Evolutionary conservation across 1,140 invertebrate genomes (phyloP), one percentile per base, ranked within the genome.

Genomic region (Diorhabda carinulata): DNA sequence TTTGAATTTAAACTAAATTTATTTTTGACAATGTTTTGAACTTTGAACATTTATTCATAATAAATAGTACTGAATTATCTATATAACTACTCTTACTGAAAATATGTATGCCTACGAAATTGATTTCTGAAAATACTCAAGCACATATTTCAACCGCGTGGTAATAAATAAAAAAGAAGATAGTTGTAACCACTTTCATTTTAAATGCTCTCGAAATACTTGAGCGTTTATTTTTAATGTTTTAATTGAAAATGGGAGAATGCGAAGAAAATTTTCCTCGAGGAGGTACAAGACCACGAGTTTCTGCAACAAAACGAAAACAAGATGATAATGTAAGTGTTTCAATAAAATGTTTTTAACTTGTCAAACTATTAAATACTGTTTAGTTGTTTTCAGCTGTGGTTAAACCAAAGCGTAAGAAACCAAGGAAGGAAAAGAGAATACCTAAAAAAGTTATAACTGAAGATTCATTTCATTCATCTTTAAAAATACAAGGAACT

Each of bases 271-370:
- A 74, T 71, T 86, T 86, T 78, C 84, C 84, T 25, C 78, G 84
- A 74, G 84, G 84, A 43, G 83, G 84, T n/a, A 84, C 81, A 76
- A 83, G 84, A 70, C n/a, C 69, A 57, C 25, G 25, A 0, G 44
- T 7, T n/a, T n/a, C 8, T 5, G 9, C 80, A 81, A 4, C 70
- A 66, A 56, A 82, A 77, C 80, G 72, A 79, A 80, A 65, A 81
- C 82, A 75, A 81, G 78, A 71, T 79, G 78, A 71, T 80, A 83
- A 63, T 70, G 84, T 86, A 79, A 81, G 79, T 82, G 8, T 57
- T 52, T 52, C 47, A 52, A 52, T 4, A 52, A 52, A 52, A 45
- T 52, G n/a, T 47, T 68, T 58, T 43, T 3, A 43, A 43, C 40
- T 43, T 57, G 67, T 69, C 44, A 61, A 42, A 59, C 57, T 66